Conservation (phyloP, 2,797 vertebrate species). For the Microcaecilia unicolor region DNA sequence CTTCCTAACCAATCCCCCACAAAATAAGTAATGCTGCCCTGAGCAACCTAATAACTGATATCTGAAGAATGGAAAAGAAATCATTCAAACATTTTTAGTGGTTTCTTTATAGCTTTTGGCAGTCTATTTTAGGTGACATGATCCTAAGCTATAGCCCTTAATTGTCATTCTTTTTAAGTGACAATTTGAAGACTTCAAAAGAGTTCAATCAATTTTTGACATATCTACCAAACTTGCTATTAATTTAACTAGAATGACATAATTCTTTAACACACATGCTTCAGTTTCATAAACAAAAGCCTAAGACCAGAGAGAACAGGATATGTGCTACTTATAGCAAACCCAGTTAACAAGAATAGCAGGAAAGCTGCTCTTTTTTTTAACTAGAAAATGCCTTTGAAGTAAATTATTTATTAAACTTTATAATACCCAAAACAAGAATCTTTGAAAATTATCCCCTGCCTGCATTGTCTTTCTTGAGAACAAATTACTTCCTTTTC, state of each 20-base stretch:
- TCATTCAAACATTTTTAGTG: too few species aligned
- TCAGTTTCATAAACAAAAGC: conserved; percentile 85
- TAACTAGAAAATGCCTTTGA: conserved; percentile 74
- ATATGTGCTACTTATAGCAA: conserved; percentile 97
- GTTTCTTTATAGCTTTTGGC: too few species aligned
- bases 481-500: conserved; percentile 95
- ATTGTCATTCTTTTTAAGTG: conserved; percentile 23
- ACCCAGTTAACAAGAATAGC: conserved; percentile 90
- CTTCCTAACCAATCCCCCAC: too few species aligned
- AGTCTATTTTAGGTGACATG: conserved; percentile 38
- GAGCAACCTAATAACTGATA: too few species aligned
- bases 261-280: conserved; percentile 60
- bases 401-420: conserved; percentile 89
- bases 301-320: conserved; percentile 93
- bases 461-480: conserved; percentile 74
- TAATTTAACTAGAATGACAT: conserved; percentile 66
- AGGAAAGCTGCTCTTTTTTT: conserved; percentile 78
- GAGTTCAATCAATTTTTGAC: conserved; percentile 30
- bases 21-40: too few species aligned
- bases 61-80: too few species aligned
- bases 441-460: conserved; percentile 97
- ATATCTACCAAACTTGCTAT: conserved; percentile 53
- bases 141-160: conserved; percentile 19
- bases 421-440: conserved; percentile 72
- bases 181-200: conserved; percentile 33